These are phyloP conservation scores for Zaprionus kolodkinae DNA, from an alignment of 1,140 invertebrate genomes.

Conservation along the genomic window DNA sequence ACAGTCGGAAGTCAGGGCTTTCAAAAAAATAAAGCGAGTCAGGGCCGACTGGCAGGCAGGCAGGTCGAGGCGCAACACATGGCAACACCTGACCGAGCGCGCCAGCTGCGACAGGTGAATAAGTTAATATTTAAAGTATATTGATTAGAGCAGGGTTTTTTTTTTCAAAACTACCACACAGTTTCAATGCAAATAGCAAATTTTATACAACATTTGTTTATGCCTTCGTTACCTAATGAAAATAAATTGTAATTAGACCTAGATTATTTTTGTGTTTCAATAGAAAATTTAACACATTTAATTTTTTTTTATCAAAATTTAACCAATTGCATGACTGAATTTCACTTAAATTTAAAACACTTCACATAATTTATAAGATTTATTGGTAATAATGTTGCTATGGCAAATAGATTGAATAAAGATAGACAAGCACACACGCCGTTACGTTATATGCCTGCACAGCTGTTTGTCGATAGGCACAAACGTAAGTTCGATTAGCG, in stretches of 20 bases:
- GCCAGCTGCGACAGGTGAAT: conserved; percentile 6
- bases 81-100: not conserved
- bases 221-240: conserved; percentile 38
- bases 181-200: not conserved
- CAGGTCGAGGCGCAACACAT: conserved; percentile 13
- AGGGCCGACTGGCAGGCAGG: conserved; percentile 10
- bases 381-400: conserved; percentile 34
- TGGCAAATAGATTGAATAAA: conserved; percentile 42
- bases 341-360: conserved; percentile 17
- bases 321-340: conserved; percentile 24
- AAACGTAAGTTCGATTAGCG: conserved; percentile 10
- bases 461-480: conserved; percentile 27
- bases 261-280: conserved; percentile 17
- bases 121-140: conserved; percentile 53
- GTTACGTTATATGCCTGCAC: conserved; percentile 24
- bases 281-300: conserved; percentile 16
- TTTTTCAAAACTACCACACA: not conserved
- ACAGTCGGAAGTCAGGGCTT: not conserved
- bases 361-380: conserved; percentile 45
- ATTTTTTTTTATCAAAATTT: conserved; percentile 25
- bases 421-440: conserved; percentile 30
- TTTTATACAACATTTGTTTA: not conserved
- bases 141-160: conserved; percentile 36
- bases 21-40: conserved; percentile 24
- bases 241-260: conserved; percentile 19